phyloP scores from a whole-genome alignment of 2,797 vertebrate species.

The Sebastes trivittatus region DNA sequence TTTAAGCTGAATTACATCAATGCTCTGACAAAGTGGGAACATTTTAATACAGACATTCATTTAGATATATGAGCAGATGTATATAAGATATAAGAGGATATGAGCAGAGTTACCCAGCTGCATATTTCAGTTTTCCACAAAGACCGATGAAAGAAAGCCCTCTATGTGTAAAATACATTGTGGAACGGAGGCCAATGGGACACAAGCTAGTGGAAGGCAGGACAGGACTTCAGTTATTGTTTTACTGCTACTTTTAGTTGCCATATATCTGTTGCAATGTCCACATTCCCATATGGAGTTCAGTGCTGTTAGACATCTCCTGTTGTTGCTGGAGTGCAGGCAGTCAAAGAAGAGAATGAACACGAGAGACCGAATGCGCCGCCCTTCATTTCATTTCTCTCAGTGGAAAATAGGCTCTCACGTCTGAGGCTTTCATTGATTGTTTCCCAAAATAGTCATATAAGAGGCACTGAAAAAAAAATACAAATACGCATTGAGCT shows the following conservation, averaged over 20 bases:
- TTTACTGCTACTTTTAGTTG: constrained; percentile 23
- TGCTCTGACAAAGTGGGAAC: background rate
- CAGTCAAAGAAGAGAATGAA: constrained; percentile 33
- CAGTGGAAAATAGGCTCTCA: constrained; percentile 52
- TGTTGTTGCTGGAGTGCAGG: constrained; percentile 19
- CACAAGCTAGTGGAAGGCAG: constrained; percentile 35
- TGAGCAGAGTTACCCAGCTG: background rate
- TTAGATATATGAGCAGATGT: background rate
- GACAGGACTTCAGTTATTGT: constrained; percentile 45
- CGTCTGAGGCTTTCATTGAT: constrained; percentile 44
- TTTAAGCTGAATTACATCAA: background rate
- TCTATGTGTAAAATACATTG: background rate
- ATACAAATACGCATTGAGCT: background rate
- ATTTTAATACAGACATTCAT: background rate
- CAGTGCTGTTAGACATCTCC: constrained; percentile 1
- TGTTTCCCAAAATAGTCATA: constrained; percentile 55
- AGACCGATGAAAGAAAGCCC: background rate
- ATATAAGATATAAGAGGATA: background rate
- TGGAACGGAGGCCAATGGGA: constrained; percentile 23
- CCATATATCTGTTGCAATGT: constrained; percentile 24
- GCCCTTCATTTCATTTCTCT: constrained; percentile 55
- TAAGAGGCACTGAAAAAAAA: constrained; percentile 11
- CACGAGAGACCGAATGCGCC: constrained; percentile 30
- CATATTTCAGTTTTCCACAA: background rate
- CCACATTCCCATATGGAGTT: constrained; percentile 45